phyloP scores from a whole-genome alignment of 2,797 vertebrate genomes.

The Halcyon smyrnensis region DNA sequence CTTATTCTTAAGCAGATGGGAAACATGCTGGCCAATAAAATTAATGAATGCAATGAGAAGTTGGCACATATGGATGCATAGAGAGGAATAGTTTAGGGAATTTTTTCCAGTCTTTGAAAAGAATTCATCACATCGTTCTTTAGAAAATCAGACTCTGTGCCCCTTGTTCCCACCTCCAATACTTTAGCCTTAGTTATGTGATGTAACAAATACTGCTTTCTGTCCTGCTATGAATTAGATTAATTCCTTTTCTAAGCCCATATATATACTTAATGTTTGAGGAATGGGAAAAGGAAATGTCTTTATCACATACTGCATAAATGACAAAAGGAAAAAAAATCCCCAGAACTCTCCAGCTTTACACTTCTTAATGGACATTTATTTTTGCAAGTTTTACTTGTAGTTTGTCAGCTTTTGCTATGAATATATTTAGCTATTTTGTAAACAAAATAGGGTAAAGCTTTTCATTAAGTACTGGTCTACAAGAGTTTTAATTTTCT shows the following conservation, averaged over 20 bases:
- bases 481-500: neutral
- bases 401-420: slow-evolving; percentile 51
- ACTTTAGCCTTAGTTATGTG: slow-evolving; percentile 68
- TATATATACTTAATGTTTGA: slow-evolving; percentile 48
- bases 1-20: slow-evolving; percentile 34
- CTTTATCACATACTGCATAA: slow-evolving; percentile 67
- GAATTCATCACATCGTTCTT: slow-evolving; percentile 64
- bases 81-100: slow-evolving; percentile 43
- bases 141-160: slow-evolving; percentile 54
- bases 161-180: slow-evolving; percentile 43
- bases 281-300: slow-evolving; percentile 16
- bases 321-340: slow-evolving; percentile 60
- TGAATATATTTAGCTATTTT: slow-evolving; percentile 57
- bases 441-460: slow-evolving; percentile 41
- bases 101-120: slow-evolving; percentile 39
- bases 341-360: neutral
- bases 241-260: slow-evolving; percentile 38
- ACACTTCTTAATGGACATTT: slow-evolving; percentile 60
- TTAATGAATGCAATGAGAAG: slow-evolving; percentile 17
- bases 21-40: slow-evolving; percentile 35
- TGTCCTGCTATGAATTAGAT: slow-evolving; percentile 59
- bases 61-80: slow-evolving; percentile 32
- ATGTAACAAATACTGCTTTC: slow-evolving; percentile 53
- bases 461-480: neutral
- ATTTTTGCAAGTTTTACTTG: slow-evolving; percentile 65